Base-by-base conservation (phyloP, 2,888 invertebrate species). In the Heteropelma amictum region DNA sequence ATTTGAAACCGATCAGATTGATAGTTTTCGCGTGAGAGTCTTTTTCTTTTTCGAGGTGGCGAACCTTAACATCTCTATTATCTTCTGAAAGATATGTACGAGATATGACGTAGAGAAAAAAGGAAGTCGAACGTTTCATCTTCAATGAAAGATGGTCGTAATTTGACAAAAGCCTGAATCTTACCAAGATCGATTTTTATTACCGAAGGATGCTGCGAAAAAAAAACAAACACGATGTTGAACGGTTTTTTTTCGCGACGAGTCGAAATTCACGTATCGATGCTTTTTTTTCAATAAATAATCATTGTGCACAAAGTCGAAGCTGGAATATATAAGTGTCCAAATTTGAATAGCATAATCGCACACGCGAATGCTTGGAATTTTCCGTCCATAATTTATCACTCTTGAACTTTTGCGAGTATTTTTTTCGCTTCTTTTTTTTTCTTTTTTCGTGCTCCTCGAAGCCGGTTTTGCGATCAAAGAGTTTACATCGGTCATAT, bases 401-500 rank as follows among this genome's bases (percentile, higher is more conserved):
- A n/a, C 12, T 10, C 23, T 12, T n/a, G 12, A 47, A 23, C 21
- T 23, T 2, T 23, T 5, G 7, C 10, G 12, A 35, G 10, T 35
- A 35, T 40, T 23, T 26, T 0, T 5, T 71, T 47, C 47, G 26
- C 40, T 71, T 70, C 47, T 71, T 54, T 45, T 53, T 19, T 40
- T 47, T 45, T 45, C n/a, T 5, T 23, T 45, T 21, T 63, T 64
- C 47, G n/a, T n/a, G n/a, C n/a, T 56, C 64, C n/a, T 23, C 49
- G 38, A 40, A 38, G 49, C 49, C 19, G 38, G 56, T 56, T 30
- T 56, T 38, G 30, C 45, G 53, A 64, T 47, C 14, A 17, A 71
- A 71, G 21, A 61, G 61, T 70, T 70, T 70, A 53, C 69, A 70
- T 69, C 51, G 42, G 51, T 60, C 51, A n/a, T 51, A 42, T 51